These are phyloP conservation scores for Dendrophyllia cribrosa DNA, from an alignment of 64 coral and sea anemone genomes.

Conservation along the genomic window DNA sequence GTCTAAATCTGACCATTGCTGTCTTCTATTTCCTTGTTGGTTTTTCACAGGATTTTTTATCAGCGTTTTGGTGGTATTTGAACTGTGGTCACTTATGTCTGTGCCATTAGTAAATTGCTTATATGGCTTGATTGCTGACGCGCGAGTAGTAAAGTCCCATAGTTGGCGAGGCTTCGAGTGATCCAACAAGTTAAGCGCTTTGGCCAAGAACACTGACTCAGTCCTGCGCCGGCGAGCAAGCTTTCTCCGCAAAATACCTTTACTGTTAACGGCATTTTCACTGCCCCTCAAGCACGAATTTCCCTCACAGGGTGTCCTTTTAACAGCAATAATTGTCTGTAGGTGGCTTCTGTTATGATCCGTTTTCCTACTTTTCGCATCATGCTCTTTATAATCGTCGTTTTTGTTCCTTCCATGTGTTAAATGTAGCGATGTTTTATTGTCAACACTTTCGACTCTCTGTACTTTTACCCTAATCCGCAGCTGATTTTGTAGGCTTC, in stretches of 20 bases:
- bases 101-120: conserved; percentile 22
- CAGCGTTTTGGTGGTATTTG: not conserved
- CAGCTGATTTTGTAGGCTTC: not conserved
- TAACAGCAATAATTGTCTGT: not conserved
- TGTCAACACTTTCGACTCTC: not conserved
- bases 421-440: not conserved
- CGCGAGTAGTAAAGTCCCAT: conserved; percentile 23
- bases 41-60: not conserved
- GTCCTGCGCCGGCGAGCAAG: conserved; percentile 8
- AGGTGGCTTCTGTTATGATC: conserved; percentile 23
- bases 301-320: conserved; percentile 11
- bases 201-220: conserved; percentile 10
- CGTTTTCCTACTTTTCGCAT: not conserved
- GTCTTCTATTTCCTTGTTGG: conserved; percentile 8
- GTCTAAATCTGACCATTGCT: not conserved
- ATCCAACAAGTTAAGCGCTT: conserved; percentile 28
- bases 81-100: not conserved
- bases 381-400: not conserved
- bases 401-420: not conserved
- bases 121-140: not conserved
- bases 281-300: not conserved
- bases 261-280: not conserved
- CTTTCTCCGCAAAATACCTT: not conserved
- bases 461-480: not conserved
- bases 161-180: conserved; percentile 4